phyloP scores from a whole-genome alignment of 2,113 vertebrate genomes.

The Anoplopoma fimbria region DNA sequence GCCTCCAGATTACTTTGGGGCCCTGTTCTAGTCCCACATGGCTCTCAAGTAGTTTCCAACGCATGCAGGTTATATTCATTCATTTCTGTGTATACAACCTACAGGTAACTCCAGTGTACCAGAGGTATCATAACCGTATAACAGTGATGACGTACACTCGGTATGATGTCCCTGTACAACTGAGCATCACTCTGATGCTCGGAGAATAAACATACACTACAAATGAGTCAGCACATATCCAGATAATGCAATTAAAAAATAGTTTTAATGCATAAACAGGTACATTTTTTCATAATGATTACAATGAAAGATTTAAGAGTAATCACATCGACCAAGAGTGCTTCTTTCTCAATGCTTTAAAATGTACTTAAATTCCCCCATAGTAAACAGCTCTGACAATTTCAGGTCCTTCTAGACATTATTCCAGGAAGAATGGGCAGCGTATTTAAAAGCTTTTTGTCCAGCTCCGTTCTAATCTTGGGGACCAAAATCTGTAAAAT shows the following conservation, averaged over 20 bases:
- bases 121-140: constrained; percentile 34
- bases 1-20: constrained; percentile 55
- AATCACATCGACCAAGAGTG: not conserved
- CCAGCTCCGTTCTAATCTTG: not conserved
- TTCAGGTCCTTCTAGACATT: not conserved
- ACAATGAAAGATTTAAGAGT: not conserved
- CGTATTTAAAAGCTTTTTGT: not conserved
- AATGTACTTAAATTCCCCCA: not conserved
- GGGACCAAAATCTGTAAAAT: not conserved
- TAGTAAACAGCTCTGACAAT: not conserved
- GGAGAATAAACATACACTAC: not conserved
- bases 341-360: not conserved
- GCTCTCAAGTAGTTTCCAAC: constrained; percentile 32
- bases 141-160: not conserved
- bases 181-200: constrained; percentile 1
- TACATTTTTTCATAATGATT: not conserved
- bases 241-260: not conserved
- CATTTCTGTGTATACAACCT: constrained; percentile 9
- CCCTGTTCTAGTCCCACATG: constrained; percentile 24
- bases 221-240: not conserved
- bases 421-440: not conserved
- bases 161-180: not conserved
- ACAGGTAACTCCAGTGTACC: constrained; percentile 7
- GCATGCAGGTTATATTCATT: constrained; percentile 31
- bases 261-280: not conserved